Percentiles rank a stretch among this genome's conserved stretches.
These are phyloP conservation scores for Trididemnum clinides DNA, from an alignment of 23 tunicate genomes.

Conservation along the genomic window DNA sequence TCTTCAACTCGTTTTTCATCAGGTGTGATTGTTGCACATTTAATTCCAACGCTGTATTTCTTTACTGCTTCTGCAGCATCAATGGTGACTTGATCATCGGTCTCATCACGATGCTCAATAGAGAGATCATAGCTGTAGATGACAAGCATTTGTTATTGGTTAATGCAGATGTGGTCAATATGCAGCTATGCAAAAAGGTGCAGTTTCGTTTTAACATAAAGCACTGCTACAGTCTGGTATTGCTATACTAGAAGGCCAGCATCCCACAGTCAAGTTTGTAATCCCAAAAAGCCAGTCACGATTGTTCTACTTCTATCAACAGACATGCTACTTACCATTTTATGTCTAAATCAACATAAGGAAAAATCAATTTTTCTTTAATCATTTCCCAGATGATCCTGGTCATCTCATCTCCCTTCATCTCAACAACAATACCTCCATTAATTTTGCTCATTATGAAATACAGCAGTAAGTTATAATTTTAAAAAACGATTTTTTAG, in stretches of 20 bases:
- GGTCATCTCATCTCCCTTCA: conserved; percentile 99
- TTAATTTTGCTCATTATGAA: conserved; percentile 78
- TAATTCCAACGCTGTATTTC: conserved; percentile 92
- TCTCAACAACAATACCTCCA: conserved; percentile 95
- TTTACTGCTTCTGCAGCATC: conserved; percentile 92
- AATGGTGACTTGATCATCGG: conserved; percentile 88
- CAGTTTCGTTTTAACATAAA: too few species aligned
- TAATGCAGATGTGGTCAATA: too few species aligned
- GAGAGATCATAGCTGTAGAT: conserved; percentile 73
- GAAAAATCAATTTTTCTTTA: conserved; percentile 87
- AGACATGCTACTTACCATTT: conserved; percentile 86
- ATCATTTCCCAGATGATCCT: conserved; percentile 97
- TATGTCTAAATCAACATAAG: conserved; percentile 85
- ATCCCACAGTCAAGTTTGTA: too few species aligned
- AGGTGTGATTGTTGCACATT: conserved; percentile 99
- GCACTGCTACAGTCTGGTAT: too few species aligned
- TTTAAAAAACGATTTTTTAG: too few species aligned
- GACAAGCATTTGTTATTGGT: too few species aligned
- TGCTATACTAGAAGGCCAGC: too few species aligned
- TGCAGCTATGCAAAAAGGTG: too few species aligned
- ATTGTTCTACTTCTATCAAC: too few species aligned
- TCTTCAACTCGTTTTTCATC: conserved; percentile 94
- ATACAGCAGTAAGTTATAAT: not conserved
- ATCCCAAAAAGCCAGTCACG: too few species aligned
- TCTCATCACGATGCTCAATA: conserved; percentile 81